phyloP scores from a whole-genome alignment of 2,113 vertebrate genomes.

The Mola mola region DNA sequence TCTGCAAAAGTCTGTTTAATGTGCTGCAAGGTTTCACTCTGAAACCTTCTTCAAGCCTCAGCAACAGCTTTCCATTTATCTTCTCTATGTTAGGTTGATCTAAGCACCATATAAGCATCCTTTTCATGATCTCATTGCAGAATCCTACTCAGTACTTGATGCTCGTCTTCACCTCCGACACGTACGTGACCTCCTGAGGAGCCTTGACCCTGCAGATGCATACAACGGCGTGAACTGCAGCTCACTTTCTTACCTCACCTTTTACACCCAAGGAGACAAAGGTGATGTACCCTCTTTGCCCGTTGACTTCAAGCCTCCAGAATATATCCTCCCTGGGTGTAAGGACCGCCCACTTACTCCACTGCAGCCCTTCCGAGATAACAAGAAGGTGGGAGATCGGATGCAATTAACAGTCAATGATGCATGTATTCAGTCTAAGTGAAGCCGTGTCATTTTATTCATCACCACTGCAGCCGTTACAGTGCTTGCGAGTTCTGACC shows the following conservation, averaged over 20 bases:
- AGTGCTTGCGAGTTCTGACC: constrained; percentile 91
- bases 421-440: neutral
- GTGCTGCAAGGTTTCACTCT: no score
- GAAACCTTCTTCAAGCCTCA: no score
- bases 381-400: constrained; percentile 85
- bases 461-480: constrained; percentile 82
- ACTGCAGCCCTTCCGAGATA: constrained; percentile 89
- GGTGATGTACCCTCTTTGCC: constrained; percentile 53
- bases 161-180: constrained; percentile 94
- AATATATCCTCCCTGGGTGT: constrained; percentile 90
- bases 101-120: no score
- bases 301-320: constrained; percentile 87
- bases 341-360: constrained; percentile 87
- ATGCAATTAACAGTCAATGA: neutral
- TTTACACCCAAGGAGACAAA: constrained; percentile 86
- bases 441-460: neutral
- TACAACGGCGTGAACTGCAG: constrained; percentile 94
- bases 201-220: constrained; percentile 91
- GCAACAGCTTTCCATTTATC: no score
- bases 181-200: constrained; percentile 92
- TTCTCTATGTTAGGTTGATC: no score
- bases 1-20: no score
- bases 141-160: constrained; percentile 91
- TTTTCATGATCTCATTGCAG: constrained; percentile 67
- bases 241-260: constrained; percentile 91